Conservation (phyloP, 1,140 invertebrate species). For the Drosophila bocki region DNA sequence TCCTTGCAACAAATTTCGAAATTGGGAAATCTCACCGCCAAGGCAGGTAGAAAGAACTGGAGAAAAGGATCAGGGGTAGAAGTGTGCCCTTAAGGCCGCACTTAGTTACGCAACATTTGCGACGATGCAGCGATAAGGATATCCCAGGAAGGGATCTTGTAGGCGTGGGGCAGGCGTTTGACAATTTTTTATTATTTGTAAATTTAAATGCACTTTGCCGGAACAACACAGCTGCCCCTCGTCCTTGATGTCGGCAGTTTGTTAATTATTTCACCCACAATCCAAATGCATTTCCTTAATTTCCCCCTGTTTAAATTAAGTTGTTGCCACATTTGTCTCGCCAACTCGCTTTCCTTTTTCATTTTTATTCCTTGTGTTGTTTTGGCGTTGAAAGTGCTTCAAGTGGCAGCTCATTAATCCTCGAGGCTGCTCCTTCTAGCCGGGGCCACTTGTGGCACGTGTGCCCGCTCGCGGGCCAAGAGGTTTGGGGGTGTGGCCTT, state of each 20-base stretch:
- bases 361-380: not conserved
- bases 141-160: constrained; percentile 24
- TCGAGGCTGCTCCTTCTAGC: constrained; percentile 23
- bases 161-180: constrained; percentile 70
- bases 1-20: constrained; percentile 62
- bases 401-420: constrained; percentile 74
- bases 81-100: constrained; percentile 41
- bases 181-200: constrained; percentile 74
- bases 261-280: constrained; percentile 62
- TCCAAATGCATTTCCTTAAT: constrained; percentile 38
- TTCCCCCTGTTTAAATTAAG: constrained; percentile 41
- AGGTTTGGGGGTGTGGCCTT: constrained; percentile 17
- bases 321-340: constrained; percentile 48
- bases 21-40: constrained; percentile 64
- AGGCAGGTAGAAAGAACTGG: constrained; percentile 38
- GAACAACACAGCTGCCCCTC: constrained; percentile 33
- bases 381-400: constrained; percentile 44
- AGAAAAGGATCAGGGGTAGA: constrained; percentile 12
- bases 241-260: constrained; percentile 50
- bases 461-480: constrained; percentile 1
- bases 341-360: not conserved
- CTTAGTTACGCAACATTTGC: constrained; percentile 82
- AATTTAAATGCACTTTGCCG: constrained; percentile 69
- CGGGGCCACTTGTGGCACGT: constrained; percentile 45
- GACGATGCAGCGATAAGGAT: constrained; percentile 54